These are phyloP conservation scores for Spodoptera picta DNA, from an alignment of 2,888 invertebrate species.

Conservation along the genomic window DNA sequence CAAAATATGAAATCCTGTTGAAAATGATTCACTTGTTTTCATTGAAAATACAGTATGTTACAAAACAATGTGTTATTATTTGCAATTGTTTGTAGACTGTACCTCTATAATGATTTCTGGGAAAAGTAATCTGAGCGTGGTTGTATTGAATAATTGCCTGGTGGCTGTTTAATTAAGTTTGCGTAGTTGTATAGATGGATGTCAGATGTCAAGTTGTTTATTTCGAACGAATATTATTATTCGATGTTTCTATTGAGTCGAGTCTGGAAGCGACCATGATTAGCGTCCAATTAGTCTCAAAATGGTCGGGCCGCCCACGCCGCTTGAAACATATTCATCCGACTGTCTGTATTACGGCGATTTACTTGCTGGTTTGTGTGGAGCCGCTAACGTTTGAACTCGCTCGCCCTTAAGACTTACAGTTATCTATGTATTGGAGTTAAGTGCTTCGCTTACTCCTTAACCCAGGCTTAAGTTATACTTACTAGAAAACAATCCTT, in stretches of 20 bases:
- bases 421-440: conserved; percentile 20
- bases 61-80: background rate
- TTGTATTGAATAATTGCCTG: background rate
- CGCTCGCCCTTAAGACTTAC: conserved; percentile 2
- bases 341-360: conserved; percentile 7
- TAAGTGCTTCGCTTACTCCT: conserved; percentile 15
- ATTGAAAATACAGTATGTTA: too few relatives aligned
- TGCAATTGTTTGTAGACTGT: background rate
- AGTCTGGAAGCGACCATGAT: conserved; percentile 10
- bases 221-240: conserved; percentile 1
- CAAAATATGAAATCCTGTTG: conserved; percentile 17
- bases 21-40: too few relatives aligned
- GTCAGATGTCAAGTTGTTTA: background rate
- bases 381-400: conserved; percentile 17
- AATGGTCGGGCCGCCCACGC: conserved; percentile 3
- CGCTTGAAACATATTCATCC: background rate
- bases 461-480: background rate
- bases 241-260: conserved; percentile 2
- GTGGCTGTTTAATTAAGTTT: background rate
- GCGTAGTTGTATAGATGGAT: background rate
- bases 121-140: background rate
- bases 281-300: conserved; percentile 8
- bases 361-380: conserved; percentile 11
- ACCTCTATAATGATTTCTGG: background rate
- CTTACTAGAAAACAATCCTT: background rate